These are phyloP conservation scores for Danionella dracula DNA, from an alignment of 2,797 vertebrate genomes.

Conservation along the genomic window DNA sequence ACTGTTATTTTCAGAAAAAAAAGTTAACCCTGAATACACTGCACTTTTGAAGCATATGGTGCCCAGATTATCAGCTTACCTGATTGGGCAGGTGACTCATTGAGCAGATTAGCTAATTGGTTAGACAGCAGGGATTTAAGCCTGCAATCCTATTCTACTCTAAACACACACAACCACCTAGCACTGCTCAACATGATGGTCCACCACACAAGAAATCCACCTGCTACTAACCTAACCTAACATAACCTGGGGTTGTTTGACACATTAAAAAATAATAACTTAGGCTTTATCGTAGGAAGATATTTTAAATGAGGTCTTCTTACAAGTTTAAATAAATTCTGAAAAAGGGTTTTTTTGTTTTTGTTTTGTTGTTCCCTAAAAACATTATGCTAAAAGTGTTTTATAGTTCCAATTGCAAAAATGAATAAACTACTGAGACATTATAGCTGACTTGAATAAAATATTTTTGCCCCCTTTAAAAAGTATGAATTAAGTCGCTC, in stretches of 20 bases:
- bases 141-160: conserved; percentile 65
- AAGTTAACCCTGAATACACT: not conserved
- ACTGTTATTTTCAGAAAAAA: not conserved
- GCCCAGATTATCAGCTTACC: conserved; percentile 81
- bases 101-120: conserved; percentile 77
- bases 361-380: too few relatives aligned
- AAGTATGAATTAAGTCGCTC: too few relatives aligned
- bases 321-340: too few relatives aligned
- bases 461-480: too few relatives aligned
- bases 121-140: conserved; percentile 71
- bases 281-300: too few relatives aligned
- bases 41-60: conserved; percentile 72
- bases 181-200: conserved; percentile 8
- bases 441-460: too few relatives aligned
- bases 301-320: too few relatives aligned
- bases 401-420: too few relatives aligned
- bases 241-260: not conserved
- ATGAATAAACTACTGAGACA: too few relatives aligned
- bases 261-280: not conserved
- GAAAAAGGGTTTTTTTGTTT: too few relatives aligned
- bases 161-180: conserved; percentile 8
- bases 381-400: too few relatives aligned
- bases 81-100: conserved; percentile 74
- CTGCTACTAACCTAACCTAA: conserved; percentile 6
- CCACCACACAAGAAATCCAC: conserved; percentile 15